Conservation (phyloP, 1,140 invertebrate genomes). For the Brachionus plicatilis region DNA sequence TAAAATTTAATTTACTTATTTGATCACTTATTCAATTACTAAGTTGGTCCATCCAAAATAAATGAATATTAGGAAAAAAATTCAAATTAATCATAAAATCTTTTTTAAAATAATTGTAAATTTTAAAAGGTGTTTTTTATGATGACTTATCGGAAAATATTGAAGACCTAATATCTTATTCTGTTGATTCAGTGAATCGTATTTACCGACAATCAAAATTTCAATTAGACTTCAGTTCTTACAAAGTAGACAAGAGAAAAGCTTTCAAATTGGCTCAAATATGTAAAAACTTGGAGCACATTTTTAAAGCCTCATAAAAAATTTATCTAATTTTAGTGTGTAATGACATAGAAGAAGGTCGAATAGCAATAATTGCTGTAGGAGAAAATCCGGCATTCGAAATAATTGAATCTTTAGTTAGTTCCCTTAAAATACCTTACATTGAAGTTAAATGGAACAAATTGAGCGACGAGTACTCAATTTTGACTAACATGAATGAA, state of each 20-base stretch:
- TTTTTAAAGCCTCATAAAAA: not conserved
- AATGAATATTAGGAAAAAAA: no score
- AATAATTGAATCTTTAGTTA: slow-evolving; percentile 4
- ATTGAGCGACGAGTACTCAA: not conserved
- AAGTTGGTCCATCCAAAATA: no score
- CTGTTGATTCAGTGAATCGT: not conserved
- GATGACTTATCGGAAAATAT: slow-evolving; percentile 1
- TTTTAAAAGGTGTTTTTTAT: not conserved
- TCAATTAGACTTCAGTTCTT: not conserved
- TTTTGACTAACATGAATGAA: not conserved
- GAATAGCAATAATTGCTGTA: not conserved
- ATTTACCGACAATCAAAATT: not conserved
- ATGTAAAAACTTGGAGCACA: not conserved
- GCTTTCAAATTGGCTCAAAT: not conserved
- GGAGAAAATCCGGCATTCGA: not conserved
- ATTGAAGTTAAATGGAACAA: slow-evolving; percentile 22
- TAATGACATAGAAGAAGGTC: slow-evolving; percentile 3
- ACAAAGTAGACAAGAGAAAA: not conserved
- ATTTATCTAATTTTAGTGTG: not conserved
- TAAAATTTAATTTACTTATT: no score
- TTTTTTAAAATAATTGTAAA: no score
- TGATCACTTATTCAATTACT: no score
- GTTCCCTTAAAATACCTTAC: slow-evolving; percentile 6
- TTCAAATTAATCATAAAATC: no score
- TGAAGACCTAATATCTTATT: slow-evolving; percentile 21